Base-by-base conservation (phyloP, 2,113 vertebrate genomes). In the Stigmatopora nigra region DNA sequence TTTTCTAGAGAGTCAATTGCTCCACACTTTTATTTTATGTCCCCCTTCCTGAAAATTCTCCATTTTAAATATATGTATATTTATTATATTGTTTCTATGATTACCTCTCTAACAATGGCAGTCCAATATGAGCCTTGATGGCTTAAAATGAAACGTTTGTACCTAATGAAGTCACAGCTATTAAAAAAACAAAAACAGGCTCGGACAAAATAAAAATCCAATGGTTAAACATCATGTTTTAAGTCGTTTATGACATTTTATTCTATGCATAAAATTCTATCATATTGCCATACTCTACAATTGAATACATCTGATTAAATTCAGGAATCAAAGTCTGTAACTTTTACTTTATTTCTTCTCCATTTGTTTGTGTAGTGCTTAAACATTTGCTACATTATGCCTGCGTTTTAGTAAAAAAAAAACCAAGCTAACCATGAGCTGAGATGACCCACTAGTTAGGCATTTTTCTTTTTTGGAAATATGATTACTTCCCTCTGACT, bases 331-430 rank as follows among this genome's bases (percentile, higher is more conserved):
- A 41, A 41, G 38, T 41, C 9, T 41, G 38, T 7, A 22, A 56
- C 22, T 2, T 17, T 8, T n/a, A 17, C 16, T 6, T 36, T 35
- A 8, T 36, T 58, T 10, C 1, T 58, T 14, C 5, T 17, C 31
- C 25, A 56, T 12, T 5, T 36, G 5, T 58, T 58, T 36, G 25
- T n/a, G 53, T 31, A 56, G 6, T 8, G 2, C 5, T 8, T 0
- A n/a, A 58, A 58, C 35, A 17, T 57, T 22, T 22, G 7, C 22
- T 25, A 16, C 8, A 14, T 57, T 7, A 17, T 59, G 0, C 35
- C 57, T n/a, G 1, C 15, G 11, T 59, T 78, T 78, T 75, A 82
- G 75, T 81, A 77, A 78, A 46, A 41, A 63, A 68, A 61, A 6
- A 41, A 46, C 1, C 62, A 52, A 64, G 31, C 5, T 41, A 14